These are phyloP conservation scores for Dryoscopus gambensis DNA, from an alignment of 2,113 vertebrate species.

Conservation along the genomic window DNA sequence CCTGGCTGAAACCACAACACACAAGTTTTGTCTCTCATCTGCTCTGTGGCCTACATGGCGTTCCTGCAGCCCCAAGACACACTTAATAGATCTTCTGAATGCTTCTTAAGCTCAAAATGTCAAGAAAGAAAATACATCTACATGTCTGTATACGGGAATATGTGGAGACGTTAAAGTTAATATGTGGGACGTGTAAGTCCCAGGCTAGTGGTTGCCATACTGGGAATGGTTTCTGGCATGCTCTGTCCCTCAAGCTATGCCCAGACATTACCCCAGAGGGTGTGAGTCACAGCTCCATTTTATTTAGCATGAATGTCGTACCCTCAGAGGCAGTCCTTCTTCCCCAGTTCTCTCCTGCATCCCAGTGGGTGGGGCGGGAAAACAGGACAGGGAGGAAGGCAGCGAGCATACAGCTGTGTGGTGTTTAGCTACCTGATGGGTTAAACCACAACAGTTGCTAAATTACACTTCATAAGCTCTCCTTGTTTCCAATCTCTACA, in stretches of 20 bases:
- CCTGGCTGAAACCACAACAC: background rate
- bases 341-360: background rate
- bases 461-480: background rate
- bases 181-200: background rate
- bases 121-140: background rate
- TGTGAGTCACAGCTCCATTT: background rate
- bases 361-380: accelerated
- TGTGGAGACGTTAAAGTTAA: background rate
- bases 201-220: background rate
- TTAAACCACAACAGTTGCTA: background rate
- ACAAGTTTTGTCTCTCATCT: background rate
- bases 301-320: background rate
- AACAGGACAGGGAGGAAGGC: background rate
- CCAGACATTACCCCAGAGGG: background rate
- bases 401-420: background rate
- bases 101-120: background rate
- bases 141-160: background rate
- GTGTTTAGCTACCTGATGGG: background rate
- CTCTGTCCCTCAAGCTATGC: background rate
- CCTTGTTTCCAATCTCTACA: background rate
- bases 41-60: background rate
- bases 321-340: background rate
- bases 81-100: background rate
- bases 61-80: background rate
- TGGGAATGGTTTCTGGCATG: background rate